Conservation (phyloP, 1,140 invertebrate species). For the Drosophila lowei region DNA sequence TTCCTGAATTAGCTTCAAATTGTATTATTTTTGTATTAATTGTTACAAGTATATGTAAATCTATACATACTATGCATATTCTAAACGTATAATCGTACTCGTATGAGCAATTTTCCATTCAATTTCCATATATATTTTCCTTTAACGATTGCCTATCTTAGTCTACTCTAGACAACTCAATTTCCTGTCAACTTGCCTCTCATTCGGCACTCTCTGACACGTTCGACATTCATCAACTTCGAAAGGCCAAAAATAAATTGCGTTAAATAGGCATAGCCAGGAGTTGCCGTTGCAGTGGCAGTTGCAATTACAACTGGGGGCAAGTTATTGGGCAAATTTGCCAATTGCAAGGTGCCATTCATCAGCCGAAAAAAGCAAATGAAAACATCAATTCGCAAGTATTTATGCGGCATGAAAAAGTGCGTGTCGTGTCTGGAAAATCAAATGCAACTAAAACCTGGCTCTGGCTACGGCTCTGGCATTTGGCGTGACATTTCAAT, state of each 20-base stretch:
- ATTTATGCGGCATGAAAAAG: slow-evolving; percentile 54
- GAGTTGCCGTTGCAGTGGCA: slow-evolving; percentile 27
- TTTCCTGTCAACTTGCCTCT: slow-evolving; percentile 1
- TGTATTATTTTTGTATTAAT: too few species aligned
- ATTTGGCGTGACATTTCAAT: slow-evolving; percentile 71
- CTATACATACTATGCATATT: too few species aligned
- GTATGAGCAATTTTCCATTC: too few species aligned
- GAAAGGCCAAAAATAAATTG: slow-evolving; percentile 11
- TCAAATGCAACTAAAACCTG: slow-evolving; percentile 27
- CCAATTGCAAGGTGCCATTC: slow-evolving; percentile 54
- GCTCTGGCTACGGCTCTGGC: neutral
- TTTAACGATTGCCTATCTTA: too few species aligned
- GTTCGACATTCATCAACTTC: slow-evolving; percentile 32
- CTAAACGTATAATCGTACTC: too few species aligned
- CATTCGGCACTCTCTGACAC: neutral
- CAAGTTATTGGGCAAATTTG: slow-evolving; percentile 41
- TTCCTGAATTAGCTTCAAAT: too few species aligned
- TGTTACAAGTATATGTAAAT: too few species aligned
- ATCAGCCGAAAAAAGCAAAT: slow-evolving; percentile 52
- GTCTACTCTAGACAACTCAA: neutral
- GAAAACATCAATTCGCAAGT: slow-evolving; percentile 58
- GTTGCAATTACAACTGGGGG: slow-evolving; percentile 39
- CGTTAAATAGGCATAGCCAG: slow-evolving; percentile 31
- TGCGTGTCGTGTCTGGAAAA: slow-evolving; percentile 62
- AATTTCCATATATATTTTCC: neutral